Percentiles rank a stretch among this genome's conserved stretches.
Conservation (phyloP, 2,888 invertebrate genomes). For the Philonicus albiceps region DNA sequence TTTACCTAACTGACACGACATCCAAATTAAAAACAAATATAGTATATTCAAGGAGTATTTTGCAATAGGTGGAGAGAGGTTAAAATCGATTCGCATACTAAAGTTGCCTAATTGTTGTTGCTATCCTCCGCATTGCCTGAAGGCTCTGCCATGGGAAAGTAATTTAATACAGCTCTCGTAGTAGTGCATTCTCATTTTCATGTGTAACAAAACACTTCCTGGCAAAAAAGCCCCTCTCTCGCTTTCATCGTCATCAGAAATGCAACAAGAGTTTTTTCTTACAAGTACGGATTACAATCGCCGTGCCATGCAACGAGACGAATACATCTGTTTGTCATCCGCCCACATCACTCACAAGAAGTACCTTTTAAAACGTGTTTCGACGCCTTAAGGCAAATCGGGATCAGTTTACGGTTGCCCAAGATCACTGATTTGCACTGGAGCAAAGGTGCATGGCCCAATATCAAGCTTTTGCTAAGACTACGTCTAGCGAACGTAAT, state of each 20-base stretch:
- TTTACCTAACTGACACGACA: too few relatives aligned
- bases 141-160: neutral
- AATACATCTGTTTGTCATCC: neutral
- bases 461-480: neutral
- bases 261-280: neutral
- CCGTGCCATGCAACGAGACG: neutral
- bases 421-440: conserved; percentile 12
- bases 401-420: neutral
- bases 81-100: neutral
- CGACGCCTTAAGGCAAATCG: neutral
- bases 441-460: neutral
- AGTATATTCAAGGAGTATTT: neutral
- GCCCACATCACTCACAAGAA: conserved; percentile 2
- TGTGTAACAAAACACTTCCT: conserved; percentile 22
- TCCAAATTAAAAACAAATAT: too few relatives aligned
- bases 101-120: neutral
- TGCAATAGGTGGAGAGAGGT: neutral
- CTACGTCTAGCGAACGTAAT: neutral
- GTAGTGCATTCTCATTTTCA: neutral
- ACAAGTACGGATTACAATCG: neutral
- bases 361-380: conserved; percentile 2
- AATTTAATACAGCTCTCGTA: neutral
- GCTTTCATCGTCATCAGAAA: conserved; percentile 15
- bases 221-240: neutral
- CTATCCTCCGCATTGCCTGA: neutral